Percentiles rank a stretch among this genome's conserved stretches.
Conservation (phyloP, 2,888 invertebrate genomes). For the Asteroscopus sphinx region DNA sequence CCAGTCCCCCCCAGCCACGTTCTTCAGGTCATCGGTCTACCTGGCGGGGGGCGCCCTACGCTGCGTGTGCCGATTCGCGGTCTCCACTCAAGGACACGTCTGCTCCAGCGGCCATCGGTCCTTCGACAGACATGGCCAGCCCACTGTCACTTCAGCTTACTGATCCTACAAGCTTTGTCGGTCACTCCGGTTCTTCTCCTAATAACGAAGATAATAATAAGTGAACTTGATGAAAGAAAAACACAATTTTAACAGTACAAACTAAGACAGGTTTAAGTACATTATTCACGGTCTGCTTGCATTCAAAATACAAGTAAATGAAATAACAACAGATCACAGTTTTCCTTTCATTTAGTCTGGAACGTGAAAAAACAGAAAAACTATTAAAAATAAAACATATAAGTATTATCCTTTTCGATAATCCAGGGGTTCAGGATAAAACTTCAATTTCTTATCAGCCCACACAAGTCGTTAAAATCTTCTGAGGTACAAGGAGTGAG, state of each 20-base stretch:
- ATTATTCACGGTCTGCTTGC: slow-evolving; percentile 3
- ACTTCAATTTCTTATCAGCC: background rate
- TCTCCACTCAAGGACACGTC: no score
- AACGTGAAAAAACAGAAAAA: background rate
- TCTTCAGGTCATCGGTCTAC: no score
- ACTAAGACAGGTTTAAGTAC: slow-evolving; percentile 1
- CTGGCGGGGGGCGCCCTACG: no score
- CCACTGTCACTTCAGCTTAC: no score
- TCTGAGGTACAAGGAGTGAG: background rate
- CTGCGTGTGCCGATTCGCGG: no score
- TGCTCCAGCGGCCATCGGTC: no score
- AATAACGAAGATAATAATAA: no score
- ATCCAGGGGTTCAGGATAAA: background rate
- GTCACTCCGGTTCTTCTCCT: no score
- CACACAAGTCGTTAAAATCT: slow-evolving; percentile 14
- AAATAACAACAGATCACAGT: background rate
- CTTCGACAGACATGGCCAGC: no score
- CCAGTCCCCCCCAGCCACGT: no score
- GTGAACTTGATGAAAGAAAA: slow-evolving; percentile 9
- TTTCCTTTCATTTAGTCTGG: background rate
- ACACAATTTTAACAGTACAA: slow-evolving; percentile 1
- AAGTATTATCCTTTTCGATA: background rate
- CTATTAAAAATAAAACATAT: background rate
- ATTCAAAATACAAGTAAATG: slow-evolving; percentile 1
- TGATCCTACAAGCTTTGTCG: background rate